Evolutionary conservation across 2,888 invertebrate species (phyloP).

Genomic region (Aquatica leii): DNA sequence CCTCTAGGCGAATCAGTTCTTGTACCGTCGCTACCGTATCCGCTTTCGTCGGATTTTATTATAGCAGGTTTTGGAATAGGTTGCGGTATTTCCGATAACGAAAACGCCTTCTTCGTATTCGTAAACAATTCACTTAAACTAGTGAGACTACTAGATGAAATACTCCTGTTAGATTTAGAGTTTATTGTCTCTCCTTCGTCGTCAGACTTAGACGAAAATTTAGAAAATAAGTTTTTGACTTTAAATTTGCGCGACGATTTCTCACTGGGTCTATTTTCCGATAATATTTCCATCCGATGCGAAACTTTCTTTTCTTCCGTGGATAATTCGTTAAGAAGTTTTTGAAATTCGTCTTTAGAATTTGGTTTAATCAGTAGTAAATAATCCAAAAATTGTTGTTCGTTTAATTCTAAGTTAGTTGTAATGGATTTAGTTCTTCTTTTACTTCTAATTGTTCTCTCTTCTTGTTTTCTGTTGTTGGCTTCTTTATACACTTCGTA

Average conservation of each 20-base stretch:
- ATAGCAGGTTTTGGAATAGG: constrained; percentile 40
- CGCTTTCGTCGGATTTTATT: constrained; percentile 64
- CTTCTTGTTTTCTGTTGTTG: constrained; percentile 28
- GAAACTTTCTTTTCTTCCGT: constrained; percentile 40
- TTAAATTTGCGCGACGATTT: constrained; percentile 48
- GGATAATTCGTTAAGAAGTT: constrained; percentile 47
- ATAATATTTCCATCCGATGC: constrained; percentile 43
- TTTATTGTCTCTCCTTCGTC: constrained; percentile 50
- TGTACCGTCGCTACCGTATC: constrained; percentile 69
- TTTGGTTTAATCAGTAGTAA: constrained; percentile 54
- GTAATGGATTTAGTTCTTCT: constrained; percentile 47
- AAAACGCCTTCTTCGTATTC: constrained; percentile 48
- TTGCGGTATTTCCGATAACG: constrained; percentile 51
- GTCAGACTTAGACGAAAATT: constrained; percentile 54
- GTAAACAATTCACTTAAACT: constrained; percentile 53
- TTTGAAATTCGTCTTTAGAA: constrained; percentile 48
- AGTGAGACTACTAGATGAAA: constrained; percentile 52
- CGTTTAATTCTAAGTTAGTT: constrained; percentile 53
- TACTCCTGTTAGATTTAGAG: constrained; percentile 13
- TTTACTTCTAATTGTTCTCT: constrained; percentile 40
- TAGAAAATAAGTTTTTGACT: constrained; percentile 50
- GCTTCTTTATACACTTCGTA: constrained; percentile 50
- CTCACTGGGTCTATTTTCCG: constrained; percentile 49
- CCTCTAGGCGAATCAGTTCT: constrained; percentile 65
- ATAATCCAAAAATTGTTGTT: constrained; percentile 56